Evolutionary conservation across 2,113 vertebrate species (phyloP).

Genomic region (Lepus europaeus): DNA sequence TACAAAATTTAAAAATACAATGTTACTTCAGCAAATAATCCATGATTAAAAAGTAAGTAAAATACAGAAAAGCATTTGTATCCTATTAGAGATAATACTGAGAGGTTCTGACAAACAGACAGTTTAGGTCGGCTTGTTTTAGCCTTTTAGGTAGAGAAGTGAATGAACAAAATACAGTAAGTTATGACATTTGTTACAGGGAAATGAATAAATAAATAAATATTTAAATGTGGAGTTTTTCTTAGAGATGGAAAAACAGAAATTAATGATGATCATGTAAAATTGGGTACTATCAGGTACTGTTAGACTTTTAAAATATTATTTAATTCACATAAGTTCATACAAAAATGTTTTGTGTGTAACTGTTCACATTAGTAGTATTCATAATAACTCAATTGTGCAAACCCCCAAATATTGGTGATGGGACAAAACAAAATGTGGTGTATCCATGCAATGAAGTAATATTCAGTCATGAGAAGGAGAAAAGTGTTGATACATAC

Average conservation of each 20-base stretch:
- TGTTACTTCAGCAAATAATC: not conserved
- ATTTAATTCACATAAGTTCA: not conserved
- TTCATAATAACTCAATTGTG: not conserved
- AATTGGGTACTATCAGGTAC: not conserved
- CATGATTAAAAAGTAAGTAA: not conserved
- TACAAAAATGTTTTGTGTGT: not conserved
- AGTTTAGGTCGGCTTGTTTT: not conserved
- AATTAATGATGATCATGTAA: not conserved
- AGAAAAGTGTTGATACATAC: not conserved
- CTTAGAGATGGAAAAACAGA: not conserved
- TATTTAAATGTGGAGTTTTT: not conserved
- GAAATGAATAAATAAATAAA: not conserved
- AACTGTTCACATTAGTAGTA: not conserved
- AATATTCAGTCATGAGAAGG: not conserved
- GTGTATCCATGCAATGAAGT: not conserved
- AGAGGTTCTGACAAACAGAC: not conserved
- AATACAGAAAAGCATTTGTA: not conserved
- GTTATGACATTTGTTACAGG: not conserved
- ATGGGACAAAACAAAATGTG: not conserved
- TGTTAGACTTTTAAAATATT: not conserved
- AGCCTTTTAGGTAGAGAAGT: not conserved
- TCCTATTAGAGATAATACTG: not conserved
- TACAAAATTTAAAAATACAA: not conserved
- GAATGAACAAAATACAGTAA: not conserved
- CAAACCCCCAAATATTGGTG: not conserved